Conservation (phyloP, 2,113 vertebrate species). For the Chloropsis hardwickii region DNA sequence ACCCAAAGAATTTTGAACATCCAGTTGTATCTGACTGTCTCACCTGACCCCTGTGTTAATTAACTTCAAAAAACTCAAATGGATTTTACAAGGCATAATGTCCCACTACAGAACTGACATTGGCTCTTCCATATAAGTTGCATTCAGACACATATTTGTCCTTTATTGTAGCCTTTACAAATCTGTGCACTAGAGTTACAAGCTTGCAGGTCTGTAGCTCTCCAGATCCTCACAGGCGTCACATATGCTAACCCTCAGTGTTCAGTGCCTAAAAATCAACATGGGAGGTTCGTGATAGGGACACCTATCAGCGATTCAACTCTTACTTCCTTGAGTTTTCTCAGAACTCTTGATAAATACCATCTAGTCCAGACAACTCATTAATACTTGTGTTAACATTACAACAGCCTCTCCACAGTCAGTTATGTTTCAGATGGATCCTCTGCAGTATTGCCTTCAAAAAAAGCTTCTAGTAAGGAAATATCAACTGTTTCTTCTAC, state of each 20-base stretch:
- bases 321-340: background rate
- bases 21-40: background rate
- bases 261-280: background rate
- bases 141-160: background rate
- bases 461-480: background rate
- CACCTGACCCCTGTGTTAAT: background rate
- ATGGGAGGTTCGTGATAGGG: background rate
- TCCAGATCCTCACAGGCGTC: background rate
- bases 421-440: background rate
- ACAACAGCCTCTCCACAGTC: background rate
- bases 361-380: background rate
- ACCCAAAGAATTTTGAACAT: background rate
- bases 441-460: background rate
- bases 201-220: background rate
- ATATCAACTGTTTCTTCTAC: background rate
- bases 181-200: background rate
- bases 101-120: background rate
- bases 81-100: background rate
- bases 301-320: background rate
- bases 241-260: background rate
- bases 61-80: background rate
- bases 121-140: background rate
- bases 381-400: background rate
- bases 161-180: background rate
- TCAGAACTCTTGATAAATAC: background rate